These are phyloP conservation scores for Rhabdophis nuchalis DNA, from an alignment of 2,797 vertebrate genomes.

Conservation along the genomic window DNA sequence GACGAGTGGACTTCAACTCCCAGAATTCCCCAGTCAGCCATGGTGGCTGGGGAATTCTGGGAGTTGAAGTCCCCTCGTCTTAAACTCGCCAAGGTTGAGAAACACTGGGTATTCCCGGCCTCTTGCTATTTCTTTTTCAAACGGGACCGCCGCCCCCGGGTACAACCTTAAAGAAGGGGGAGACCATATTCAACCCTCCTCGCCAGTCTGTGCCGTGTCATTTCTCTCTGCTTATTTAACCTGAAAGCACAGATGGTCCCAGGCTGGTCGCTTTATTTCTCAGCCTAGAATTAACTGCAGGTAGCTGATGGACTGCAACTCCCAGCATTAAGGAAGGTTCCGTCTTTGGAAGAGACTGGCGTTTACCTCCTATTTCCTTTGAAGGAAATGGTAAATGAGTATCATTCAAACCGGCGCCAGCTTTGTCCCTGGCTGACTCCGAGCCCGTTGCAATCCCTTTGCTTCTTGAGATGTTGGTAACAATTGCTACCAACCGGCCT, in stretches of 20 bases:
- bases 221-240: neutral
- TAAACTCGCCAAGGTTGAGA: no score
- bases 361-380: neutral
- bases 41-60: no score
- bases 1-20: no score
- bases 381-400: neutral
- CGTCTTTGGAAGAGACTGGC: neutral
- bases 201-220: neutral
- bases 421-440: neutral
- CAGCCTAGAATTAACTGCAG: neutral
- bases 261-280: neutral
- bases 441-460: neutral
- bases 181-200: neutral
- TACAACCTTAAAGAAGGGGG: no score
- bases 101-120: no score
- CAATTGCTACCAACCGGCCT: no score
- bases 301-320: neutral
- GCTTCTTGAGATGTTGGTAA: neutral
- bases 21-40: no score
- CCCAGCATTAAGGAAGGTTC: neutral
- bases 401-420: neutral
- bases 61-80: neutral
- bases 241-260: neutral
- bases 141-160: no score
- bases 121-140: neutral